A percentile compares a stretch with the other conserved stretches of the same genome.
phyloP scores from a whole-genome alignment of 2,888 invertebrate species.

The Aporophyla lueneburgensis region DNA sequence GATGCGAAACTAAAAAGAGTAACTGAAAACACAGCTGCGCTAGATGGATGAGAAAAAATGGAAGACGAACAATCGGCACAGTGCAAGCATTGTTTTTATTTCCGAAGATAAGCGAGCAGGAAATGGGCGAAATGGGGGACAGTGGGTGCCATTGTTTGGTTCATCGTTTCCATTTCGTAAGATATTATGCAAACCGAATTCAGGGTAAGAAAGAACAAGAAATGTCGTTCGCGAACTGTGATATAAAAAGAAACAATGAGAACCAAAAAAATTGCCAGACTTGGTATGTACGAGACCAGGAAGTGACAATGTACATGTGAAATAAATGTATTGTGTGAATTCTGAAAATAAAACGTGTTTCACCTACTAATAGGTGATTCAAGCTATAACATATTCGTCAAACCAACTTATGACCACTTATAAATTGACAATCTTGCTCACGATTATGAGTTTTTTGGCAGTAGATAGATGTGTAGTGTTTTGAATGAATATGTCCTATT shows the following conservation, averaged over 20 bases:
- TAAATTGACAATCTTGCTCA: constrained; percentile 3
- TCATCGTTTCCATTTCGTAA: constrained; percentile 79
- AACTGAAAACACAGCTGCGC: constrained; percentile 64
- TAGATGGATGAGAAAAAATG: constrained; percentile 74
- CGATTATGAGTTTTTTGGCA: background rate
- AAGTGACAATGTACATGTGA: constrained; percentile 57
- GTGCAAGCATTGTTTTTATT: constrained; percentile 81
- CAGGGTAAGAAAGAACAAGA: constrained; percentile 72
- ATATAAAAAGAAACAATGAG: constrained; percentile 65
- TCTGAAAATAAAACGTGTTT: constrained; percentile 50
- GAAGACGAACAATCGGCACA: constrained; percentile 79
- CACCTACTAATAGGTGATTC: constrained; percentile 42
- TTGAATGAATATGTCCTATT: background rate
- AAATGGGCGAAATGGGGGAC: constrained; percentile 81
- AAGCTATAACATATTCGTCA: constrained; percentile 6
- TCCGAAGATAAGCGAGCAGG: constrained; percentile 81
- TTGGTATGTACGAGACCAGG: constrained; percentile 49
- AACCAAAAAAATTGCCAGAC: constrained; percentile 36
- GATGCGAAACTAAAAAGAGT: constrained; percentile 56
- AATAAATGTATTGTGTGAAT: constrained; percentile 58
- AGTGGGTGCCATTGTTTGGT: constrained; percentile 80
- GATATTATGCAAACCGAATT: constrained; percentile 76
- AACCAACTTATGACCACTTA: constrained; percentile 6
- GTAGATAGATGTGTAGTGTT: background rate
- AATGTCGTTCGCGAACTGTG: constrained; percentile 64